Evolutionary conservation across 1,140 invertebrate genomes (phyloP).

Genomic region (Polypedilum vanderplanki): DNA sequence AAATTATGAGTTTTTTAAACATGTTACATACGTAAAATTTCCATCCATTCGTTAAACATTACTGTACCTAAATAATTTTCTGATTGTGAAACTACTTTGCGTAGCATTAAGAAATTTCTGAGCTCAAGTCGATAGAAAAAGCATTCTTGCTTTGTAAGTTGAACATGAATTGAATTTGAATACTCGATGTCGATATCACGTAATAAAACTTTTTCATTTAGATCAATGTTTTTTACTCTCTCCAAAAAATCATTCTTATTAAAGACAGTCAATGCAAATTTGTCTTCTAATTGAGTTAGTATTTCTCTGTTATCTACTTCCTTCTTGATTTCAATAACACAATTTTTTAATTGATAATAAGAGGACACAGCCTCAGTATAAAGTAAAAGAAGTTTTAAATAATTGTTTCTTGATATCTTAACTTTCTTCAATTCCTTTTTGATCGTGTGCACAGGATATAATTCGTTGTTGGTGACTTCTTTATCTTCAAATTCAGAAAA

Average conservation of each 20-base stretch:
- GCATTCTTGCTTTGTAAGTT: not conserved
- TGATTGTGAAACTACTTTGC: no score
- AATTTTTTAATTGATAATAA: not conserved
- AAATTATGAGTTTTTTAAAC: no score
- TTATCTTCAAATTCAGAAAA: not conserved
- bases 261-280: not conserved
- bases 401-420: not conserved
- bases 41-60: not conserved
- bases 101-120: not conserved
- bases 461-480: not conserved
- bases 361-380: not conserved
- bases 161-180: not conserved
- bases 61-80: no score
- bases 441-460: not conserved
- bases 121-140: not conserved
- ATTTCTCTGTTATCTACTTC: not conserved
- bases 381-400: not conserved
- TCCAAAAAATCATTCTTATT: not conserved
- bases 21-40: not conserved
- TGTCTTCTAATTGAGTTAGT: not conserved
- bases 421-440: not conserved
- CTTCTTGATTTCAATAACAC: not conserved
- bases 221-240: not conserved
- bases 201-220: not conserved
- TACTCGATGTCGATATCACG: not conserved